Percentiles rank a stretch among this genome's conserved stretches.
These are phyloP conservation scores for Misgurnus anguillicaudatus DNA, from an alignment of 2,113 vertebrate genomes.

Conservation along the genomic window DNA sequence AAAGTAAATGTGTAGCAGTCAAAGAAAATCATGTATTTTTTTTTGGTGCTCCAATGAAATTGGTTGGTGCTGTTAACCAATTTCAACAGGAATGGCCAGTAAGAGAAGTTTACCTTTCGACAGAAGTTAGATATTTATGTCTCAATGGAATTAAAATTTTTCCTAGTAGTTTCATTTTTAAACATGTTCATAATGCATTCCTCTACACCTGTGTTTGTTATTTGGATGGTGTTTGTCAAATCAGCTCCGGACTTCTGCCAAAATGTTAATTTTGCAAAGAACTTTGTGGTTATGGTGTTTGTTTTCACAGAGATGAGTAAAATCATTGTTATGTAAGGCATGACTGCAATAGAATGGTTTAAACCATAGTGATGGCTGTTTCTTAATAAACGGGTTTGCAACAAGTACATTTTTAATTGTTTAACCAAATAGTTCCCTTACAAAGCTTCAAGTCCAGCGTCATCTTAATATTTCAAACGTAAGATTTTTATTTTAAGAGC, in stretches of 20 bases:
- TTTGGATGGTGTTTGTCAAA: slow-evolving; percentile 40
- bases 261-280: slow-evolving; percentile 16
- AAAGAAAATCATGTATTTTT: slow-evolving; percentile 56
- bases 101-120: slow-evolving; percentile 30
- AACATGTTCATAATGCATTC: slow-evolving; percentile 91
- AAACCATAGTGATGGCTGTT: slow-evolving; percentile 70
- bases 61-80: slow-evolving; percentile 81
- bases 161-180: slow-evolving; percentile 78
- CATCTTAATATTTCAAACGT: not conserved
- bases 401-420: not conserved
- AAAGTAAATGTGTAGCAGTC: slow-evolving; percentile 54
- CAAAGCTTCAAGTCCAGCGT: not conserved
- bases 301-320: not conserved
- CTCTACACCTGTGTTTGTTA: slow-evolving; percentile 62
- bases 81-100: slow-evolving; percentile 91
- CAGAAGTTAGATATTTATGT: slow-evolving; percentile 7
- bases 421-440: not conserved
- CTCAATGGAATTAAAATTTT: slow-evolving; percentile 71
- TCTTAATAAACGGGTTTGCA: not conserved
- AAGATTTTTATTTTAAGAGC: not conserved
- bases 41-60: slow-evolving; percentile 85
- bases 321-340: slow-evolving; percentile 23
- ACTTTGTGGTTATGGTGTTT: not conserved
- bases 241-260: slow-evolving; percentile 3
- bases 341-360: slow-evolving; percentile 59